Base-by-base conservation (phyloP, 1,140 invertebrate genomes). In the Condylostylus longicornis region DNA sequence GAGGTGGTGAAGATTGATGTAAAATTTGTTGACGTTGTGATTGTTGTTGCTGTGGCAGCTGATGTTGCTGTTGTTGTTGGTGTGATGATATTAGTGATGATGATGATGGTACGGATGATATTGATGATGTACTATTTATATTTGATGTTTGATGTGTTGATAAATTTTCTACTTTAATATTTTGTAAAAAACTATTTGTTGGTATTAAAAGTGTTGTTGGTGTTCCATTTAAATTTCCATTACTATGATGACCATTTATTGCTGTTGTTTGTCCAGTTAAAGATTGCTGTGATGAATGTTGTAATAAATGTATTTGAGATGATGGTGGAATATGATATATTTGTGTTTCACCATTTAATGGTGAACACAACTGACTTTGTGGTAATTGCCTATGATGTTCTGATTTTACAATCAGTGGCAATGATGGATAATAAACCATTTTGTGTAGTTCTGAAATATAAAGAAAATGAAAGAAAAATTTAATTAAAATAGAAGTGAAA, bases 361-460 rank as follows among this genome's bases (percentile, higher is more conserved):
- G 40, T 8, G 22, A 20, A 20, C 57, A 59, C 22, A 54, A 50
- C 33, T 57, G 52, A n/a, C n/a, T n/a, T n/a, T n/a, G n/a, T n/a
- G n/a, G n/a, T 17, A 44, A 34, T 38, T 59, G 57, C 29, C 43
- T 51, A 33, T 46, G 42, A 41, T 54, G 50, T 44, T 61, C 58
- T 23, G 54, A 48, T 49, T 61, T 60, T 44, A 61, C 58, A 25
- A 58, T 51, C 38, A 58, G 35, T 44, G 52, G 58, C 33, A 53
- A 52, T 28, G 58, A 48, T 35, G 53, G 42, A 33, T 60, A 58
- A 39, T 61, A 61, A 19, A 61, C 57, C 58, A 61, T 61, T 20
- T 56, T 61, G 42, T 40, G 46, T 34, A 48, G 47, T 45, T 54
- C 56, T 59, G 33, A 2, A 42, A 53, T 34, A 4, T 15, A 25